phyloP scores from a whole-genome alignment of 2,113 vertebrate genomes.

The Takifugu bimaculatus region DNA sequence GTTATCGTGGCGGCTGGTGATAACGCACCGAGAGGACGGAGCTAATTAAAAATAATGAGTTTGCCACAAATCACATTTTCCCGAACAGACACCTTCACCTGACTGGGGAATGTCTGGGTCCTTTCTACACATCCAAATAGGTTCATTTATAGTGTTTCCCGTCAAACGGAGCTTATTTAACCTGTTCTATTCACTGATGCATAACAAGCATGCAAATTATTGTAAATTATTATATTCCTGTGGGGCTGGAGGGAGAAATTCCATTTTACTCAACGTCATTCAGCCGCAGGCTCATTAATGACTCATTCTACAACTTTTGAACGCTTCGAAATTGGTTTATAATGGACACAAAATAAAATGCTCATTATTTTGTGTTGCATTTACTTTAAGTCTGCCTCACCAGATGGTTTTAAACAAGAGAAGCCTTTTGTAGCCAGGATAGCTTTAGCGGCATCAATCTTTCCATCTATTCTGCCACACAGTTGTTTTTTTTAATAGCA shows the following conservation, averaged over 20 bases:
- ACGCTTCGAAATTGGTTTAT: no score
- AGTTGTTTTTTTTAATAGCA: no score
- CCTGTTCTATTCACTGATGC: slow-evolving; percentile 19
- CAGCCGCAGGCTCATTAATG: not conserved
- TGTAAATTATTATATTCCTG: slow-evolving; percentile 11
- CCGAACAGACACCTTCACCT: slow-evolving; percentile 21
- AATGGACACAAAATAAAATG: no score
- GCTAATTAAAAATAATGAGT: slow-evolving; percentile 57
- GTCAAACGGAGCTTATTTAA: not conserved
- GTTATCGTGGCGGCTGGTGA: slow-evolving; percentile 31
- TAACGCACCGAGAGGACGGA: slow-evolving; percentile 26
- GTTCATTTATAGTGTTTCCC: slow-evolving; percentile 9
- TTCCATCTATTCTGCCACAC: no score
- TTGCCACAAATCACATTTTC: slow-evolving; percentile 39
- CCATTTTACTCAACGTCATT: slow-evolving; percentile 6
- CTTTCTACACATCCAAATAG: slow-evolving; percentile 2
- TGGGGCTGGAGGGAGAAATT: not conserved
- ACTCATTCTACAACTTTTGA: no score
- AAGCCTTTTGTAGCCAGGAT: no score
- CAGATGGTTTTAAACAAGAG: no score
- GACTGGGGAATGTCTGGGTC: slow-evolving; percentile 21
- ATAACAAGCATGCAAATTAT: slow-evolving; percentile 6
- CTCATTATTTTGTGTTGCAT: no score
- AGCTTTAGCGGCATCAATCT: no score
- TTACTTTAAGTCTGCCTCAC: no score